Evolutionary conservation across 1,140 invertebrate genomes (phyloP).

Genomic region (Tetranychus cinnabarinus): DNA sequence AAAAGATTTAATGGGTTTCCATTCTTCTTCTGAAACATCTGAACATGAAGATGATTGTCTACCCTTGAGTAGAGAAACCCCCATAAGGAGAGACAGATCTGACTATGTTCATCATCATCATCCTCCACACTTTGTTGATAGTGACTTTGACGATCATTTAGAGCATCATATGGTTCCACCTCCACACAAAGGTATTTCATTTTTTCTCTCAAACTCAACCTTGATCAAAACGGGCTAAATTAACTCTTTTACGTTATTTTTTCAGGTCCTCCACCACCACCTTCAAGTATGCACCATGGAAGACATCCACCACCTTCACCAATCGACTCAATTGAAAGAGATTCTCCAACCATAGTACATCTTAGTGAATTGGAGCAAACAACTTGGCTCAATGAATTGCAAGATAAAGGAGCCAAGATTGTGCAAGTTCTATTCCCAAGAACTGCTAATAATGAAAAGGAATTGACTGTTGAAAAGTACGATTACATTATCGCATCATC

Average conservation of each 20-base stretch:
- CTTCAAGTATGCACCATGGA: conserved; percentile 11
- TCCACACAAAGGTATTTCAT: neutral
- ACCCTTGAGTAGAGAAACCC: neutral
- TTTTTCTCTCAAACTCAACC: neutral
- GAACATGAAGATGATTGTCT: neutral
- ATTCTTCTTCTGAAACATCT: neutral
- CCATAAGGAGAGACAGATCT: neutral
- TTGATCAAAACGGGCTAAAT: too few species aligned
- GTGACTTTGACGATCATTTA: neutral
- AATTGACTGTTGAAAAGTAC: conserved; percentile 62
- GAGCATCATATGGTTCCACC: neutral
- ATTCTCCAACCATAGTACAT: conserved; percentile 14
- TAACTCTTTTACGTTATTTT: neutral
- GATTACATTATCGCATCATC: neutral
- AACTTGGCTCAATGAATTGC: conserved; percentile 18
- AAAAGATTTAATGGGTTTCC: conserved; percentile 9
- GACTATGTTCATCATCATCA: neutral
- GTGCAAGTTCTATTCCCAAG: conserved; percentile 82
- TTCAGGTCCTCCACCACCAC: conserved; percentile 15
- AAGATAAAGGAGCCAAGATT: conserved; percentile 38
- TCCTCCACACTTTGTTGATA: neutral
- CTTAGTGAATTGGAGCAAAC: conserved; percentile 12
- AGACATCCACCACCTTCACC: conserved; percentile 3
- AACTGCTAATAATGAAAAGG: conserved; percentile 93
- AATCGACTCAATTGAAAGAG: conserved; percentile 41